phyloP scores from a whole-genome alignment of 2,113 vertebrate genomes.

The Scomber japonicus region DNA sequence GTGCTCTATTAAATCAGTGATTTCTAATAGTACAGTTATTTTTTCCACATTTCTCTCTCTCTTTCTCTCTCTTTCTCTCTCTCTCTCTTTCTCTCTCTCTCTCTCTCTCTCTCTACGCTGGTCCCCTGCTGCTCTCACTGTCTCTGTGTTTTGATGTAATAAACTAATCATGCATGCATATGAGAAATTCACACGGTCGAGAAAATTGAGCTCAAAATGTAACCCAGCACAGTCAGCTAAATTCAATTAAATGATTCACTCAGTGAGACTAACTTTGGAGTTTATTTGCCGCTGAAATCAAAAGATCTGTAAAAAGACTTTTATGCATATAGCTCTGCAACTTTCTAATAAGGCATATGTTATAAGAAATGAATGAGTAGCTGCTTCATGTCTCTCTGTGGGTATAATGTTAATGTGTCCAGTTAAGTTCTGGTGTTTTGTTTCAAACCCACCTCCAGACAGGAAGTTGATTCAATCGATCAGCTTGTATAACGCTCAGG shows the following conservation, averaged over 20 bases:
- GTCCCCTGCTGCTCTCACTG: constrained; percentile 5
- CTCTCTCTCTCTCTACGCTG: background rate
- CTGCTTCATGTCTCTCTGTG: too few species aligned
- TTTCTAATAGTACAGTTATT: constrained; percentile 40
- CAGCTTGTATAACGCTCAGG: too few species aligned
- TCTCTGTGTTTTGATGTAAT: constrained; percentile 21
- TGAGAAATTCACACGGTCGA: background rate
- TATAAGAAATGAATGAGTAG: too few species aligned
- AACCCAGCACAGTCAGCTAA: constrained; percentile 14
- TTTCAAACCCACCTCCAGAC: too few species aligned
- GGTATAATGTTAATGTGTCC: too few species aligned
- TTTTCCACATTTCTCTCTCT: constrained; percentile 18
- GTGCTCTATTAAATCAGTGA: constrained; percentile 51
- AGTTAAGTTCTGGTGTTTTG: too few species aligned
- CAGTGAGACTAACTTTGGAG: background rate
- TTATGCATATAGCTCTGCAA: too few species aligned
- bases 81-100: constrained; percentile 40
- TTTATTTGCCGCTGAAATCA: too few species aligned
- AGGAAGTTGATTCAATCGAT: too few species aligned
- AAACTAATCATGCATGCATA: constrained; percentile 9
- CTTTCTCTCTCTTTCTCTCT: constrained; percentile 32
- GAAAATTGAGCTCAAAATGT: constrained; percentile 1
- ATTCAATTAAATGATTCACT: constrained; percentile 2
- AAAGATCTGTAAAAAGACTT: too few species aligned
- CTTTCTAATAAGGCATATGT: too few species aligned